Conservation (phyloP, 2,888 invertebrate genomes). For the Melanchra persicariae region DNA sequence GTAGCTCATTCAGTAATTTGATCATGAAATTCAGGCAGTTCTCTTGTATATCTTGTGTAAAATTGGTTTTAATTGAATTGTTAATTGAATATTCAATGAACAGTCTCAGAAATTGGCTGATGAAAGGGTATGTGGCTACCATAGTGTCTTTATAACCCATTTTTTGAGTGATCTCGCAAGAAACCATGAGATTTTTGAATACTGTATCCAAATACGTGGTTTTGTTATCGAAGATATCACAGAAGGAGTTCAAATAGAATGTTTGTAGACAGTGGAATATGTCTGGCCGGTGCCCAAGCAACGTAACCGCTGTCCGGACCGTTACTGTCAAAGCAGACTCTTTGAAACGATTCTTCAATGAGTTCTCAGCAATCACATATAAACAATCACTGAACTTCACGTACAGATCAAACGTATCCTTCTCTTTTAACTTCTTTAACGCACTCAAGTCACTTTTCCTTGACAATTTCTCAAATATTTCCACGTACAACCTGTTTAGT, state of each 20-base stretch:
- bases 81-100: constrained; percentile 75
- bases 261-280: constrained; percentile 81
- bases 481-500: constrained; percentile 69
- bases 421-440: constrained; percentile 73
- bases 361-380: constrained; percentile 79
- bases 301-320: constrained; percentile 66
- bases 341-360: constrained; percentile 73
- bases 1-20: constrained; percentile 73
- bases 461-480: constrained; percentile 76
- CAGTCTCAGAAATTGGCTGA: constrained; percentile 80
- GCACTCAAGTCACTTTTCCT: constrained; percentile 70
- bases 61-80: constrained; percentile 61
- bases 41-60: constrained; percentile 68
- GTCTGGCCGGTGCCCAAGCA: constrained; percentile 76
- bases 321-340: constrained; percentile 67
- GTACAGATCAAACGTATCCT: constrained; percentile 75
- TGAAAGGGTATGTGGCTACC: constrained; percentile 76
- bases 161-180: constrained; percentile 77
- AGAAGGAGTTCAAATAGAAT: constrained; percentile 78
- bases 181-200: constrained; percentile 72
- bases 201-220: constrained; percentile 69
- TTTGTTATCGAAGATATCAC: constrained; percentile 74
- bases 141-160: constrained; percentile 74
- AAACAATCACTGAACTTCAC: constrained; percentile 81
- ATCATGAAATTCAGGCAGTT: constrained; percentile 76